Conservation (phyloP, 2,888 invertebrate genomes). For the Andrena haemorrhoa region DNA sequence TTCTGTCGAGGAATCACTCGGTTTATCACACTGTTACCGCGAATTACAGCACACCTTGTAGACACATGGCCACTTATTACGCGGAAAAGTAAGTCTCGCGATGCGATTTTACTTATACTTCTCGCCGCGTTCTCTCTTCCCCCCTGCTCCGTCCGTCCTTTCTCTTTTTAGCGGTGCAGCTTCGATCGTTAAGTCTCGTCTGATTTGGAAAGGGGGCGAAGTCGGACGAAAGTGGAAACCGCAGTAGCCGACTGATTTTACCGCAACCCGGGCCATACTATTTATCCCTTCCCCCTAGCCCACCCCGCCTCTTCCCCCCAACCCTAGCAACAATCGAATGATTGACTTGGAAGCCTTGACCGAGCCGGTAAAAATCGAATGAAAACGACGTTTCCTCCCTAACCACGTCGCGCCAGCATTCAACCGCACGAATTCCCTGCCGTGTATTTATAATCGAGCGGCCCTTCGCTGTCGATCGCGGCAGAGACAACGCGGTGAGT, state of each 20-base stretch:
- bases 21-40: background rate
- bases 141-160: background rate
- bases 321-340: slow-evolving; percentile 12
- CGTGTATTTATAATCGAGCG: slow-evolving; percentile 3
- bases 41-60: background rate
- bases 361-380: slow-evolving; percentile 38
- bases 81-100: background rate
- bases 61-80: slow-evolving; percentile 2
- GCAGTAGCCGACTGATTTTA: slow-evolving; percentile 28
- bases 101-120: slow-evolving; percentile 22
- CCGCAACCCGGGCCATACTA: slow-evolving; percentile 28
- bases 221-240: slow-evolving; percentile 31
- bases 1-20: background rate
- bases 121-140: slow-evolving; percentile 5
- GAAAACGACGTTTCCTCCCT: background rate
- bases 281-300: slow-evolving; percentile 17
- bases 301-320: too few relatives aligned
- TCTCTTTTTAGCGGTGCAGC: slow-evolving; percentile 20
- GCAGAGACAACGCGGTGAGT: background rate
- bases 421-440: background rate
- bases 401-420: slow-evolving; percentile 8
- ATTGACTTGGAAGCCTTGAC: slow-evolving; percentile 24
- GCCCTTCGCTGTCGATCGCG: background rate
- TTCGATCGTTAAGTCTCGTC: slow-evolving; percentile 33
- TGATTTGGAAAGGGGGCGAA: slow-evolving; percentile 10